phyloP scores from a whole-genome alignment of 92 coral and sea anemone species.

The Zoanthus sociatus region DNA sequence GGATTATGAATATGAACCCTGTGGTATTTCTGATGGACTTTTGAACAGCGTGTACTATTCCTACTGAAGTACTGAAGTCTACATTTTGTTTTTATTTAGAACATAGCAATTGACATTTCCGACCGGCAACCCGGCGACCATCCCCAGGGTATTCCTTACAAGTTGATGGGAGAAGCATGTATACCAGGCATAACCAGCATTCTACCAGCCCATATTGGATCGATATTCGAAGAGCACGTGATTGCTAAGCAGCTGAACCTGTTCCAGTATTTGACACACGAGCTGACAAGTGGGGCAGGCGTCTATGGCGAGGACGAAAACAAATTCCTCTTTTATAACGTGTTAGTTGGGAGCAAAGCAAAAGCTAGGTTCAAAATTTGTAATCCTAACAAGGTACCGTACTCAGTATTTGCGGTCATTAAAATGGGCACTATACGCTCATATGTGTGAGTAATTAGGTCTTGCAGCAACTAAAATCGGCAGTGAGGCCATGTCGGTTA shows the following conservation, averaged over 20 bases:
- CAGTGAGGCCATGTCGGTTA: no score
- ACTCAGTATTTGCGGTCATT: no score
- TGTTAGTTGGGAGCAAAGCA: constrained; percentile 95
- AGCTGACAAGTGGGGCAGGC: constrained; percentile 93
- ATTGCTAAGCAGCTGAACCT: constrained; percentile 90
- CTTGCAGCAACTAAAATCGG: no score
- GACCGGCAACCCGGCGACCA: constrained; percentile 93
- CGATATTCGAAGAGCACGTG: constrained; percentile 97
- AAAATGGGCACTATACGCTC: no score
- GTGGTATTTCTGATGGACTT: no score
- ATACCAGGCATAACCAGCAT: constrained; percentile 92
- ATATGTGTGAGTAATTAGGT: no score
- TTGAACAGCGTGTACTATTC: no score
- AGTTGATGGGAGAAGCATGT: constrained; percentile 94
- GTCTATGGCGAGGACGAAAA: constrained; percentile 98
- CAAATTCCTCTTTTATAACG: constrained; percentile 91
- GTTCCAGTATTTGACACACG: constrained; percentile 90
- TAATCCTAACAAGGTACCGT: constrained; percentile 89
- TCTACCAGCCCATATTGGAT: constrained; percentile 80
- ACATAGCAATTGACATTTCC: constrained; percentile 94
- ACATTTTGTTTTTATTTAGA: constrained; percentile 47
- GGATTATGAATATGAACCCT: no score
- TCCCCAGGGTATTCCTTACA: constrained; percentile 99
- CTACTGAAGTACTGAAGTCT: no score
- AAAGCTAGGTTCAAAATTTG: constrained; percentile 89